Evolutionary conservation across 2,113 vertebrate genomes (phyloP).

Genomic region (Potamarius usumacintae): DNA sequence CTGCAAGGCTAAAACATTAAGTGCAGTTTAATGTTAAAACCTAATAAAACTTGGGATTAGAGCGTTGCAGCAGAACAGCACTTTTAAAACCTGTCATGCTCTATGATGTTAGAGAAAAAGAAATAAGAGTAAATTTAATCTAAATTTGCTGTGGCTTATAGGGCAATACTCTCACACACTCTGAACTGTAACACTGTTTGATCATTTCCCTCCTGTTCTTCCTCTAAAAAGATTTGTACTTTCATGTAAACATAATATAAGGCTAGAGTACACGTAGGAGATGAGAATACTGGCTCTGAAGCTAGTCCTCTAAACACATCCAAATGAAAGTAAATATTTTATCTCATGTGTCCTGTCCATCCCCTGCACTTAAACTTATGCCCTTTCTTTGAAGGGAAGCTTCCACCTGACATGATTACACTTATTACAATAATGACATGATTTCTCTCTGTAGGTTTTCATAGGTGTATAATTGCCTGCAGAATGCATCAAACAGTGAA

Average conservation of each 20-base stretch:
- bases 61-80: not conserved
- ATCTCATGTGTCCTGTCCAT: not conserved
- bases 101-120: not conserved
- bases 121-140: not conserved
- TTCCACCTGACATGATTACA: not conserved
- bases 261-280: not conserved
- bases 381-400: not conserved
- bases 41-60: slow-evolving; percentile 1
- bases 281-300: not conserved
- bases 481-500: not conserved
- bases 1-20: not conserved
- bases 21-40: not conserved
- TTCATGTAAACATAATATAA: not conserved
- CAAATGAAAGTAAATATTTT: not conserved
- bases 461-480: not conserved
- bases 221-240: not conserved
- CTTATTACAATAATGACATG: not conserved
- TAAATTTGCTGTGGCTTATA: not conserved
- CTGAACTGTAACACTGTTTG: not conserved
- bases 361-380: not conserved
- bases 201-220: not conserved
- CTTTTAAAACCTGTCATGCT: not conserved
- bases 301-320: not conserved
- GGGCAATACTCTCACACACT: not conserved
- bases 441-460: not conserved